These are phyloP conservation scores for Danio jaintianensis DNA, from an alignment of 2,797 vertebrate species.

Conservation along the genomic window DNA sequence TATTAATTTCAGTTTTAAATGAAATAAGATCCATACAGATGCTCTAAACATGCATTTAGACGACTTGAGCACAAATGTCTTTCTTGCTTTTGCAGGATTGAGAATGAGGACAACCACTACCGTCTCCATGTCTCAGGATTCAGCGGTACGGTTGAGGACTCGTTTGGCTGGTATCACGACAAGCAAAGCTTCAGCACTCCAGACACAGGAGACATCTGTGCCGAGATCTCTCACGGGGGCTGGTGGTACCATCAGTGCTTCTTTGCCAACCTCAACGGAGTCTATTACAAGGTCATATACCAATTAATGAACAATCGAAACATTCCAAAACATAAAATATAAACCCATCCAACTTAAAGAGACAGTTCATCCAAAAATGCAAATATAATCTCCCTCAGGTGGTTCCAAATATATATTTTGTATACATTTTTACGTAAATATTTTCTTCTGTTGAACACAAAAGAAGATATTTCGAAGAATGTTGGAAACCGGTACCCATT, in stretches of 20 bases:
- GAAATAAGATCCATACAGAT: neutral
- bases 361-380: neutral
- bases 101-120: slow-evolving; percentile 70
- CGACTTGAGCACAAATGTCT: neutral
- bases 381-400: too few species aligned
- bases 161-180: slow-evolving; percentile 80
- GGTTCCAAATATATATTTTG: too few species aligned
- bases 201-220: slow-evolving; percentile 72
- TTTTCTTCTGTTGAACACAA: too few species aligned
- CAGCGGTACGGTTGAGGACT: slow-evolving; percentile 76
- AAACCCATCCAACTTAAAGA: neutral
- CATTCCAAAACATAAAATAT: neutral
- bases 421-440: too few species aligned
- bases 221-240: slow-evolving; percentile 75
- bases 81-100: slow-evolving; percentile 65
- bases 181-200: slow-evolving; percentile 78
- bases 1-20: neutral
- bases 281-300: slow-evolving; percentile 74
- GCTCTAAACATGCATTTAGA: neutral
- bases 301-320: neutral
- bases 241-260: slow-evolving; percentile 83
- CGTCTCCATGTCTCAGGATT: slow-evolving; percentile 74
- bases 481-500: neutral
- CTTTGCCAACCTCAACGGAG: slow-evolving; percentile 78
- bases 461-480: too few species aligned